phyloP scores from a whole-genome alignment of 2,888 invertebrate species.

The Eilema caniola region DNA sequence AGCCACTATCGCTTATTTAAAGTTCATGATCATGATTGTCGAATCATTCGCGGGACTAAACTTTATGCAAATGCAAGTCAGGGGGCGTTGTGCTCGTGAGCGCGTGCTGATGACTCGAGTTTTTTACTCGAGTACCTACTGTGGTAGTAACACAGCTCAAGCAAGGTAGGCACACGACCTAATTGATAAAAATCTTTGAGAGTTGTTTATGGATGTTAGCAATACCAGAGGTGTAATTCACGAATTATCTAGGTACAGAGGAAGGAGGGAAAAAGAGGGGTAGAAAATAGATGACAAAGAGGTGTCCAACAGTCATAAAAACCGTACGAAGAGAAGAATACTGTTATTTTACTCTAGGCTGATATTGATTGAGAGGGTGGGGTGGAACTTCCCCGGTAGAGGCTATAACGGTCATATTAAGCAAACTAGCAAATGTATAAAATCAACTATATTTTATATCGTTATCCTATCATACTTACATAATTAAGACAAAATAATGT shows the following conservation, averaged over 20 bases:
- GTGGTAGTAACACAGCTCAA: neutral
- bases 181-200: neutral
- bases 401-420: neutral
- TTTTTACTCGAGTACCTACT: neutral
- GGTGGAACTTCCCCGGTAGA: neutral
- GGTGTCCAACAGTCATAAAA: no score
- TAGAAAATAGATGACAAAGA: neutral
- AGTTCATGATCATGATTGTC: neutral
- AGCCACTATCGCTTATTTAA: neutral
- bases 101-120: neutral
- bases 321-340: neutral
- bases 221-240: neutral
- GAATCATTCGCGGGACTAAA: neutral
- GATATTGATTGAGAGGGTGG: neutral
- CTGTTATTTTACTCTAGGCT: neutral
- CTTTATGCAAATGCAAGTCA: neutral
- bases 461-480: neutral
- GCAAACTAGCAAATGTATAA: neutral
- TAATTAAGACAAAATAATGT: no score
- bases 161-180: neutral
- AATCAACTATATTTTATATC: neutral
- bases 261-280: neutral
- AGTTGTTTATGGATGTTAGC: neutral
- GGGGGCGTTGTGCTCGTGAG: conserved; percentile 2
- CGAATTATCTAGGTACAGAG: neutral